These are phyloP conservation scores for Smittia sp. DNA, from an alignment of 2,888 invertebrate species.

Conservation along the genomic window DNA sequence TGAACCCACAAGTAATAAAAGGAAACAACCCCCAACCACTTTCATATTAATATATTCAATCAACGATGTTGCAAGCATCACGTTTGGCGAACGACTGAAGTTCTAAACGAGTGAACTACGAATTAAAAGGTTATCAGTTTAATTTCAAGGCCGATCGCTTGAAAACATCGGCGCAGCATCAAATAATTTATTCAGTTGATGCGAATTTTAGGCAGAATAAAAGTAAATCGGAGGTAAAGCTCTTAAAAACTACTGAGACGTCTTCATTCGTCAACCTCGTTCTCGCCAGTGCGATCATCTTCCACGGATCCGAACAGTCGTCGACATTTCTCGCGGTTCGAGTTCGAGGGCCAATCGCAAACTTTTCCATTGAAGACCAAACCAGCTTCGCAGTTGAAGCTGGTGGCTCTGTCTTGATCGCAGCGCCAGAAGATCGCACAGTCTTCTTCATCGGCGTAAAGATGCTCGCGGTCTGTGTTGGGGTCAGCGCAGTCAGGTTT, in stretches of 20 bases:
- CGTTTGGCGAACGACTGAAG: too few relatives aligned
- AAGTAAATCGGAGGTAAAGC: constrained; percentile 61
- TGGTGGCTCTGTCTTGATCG: constrained; percentile 70
- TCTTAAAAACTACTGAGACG: constrained; percentile 60
- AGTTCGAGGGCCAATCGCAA: constrained; percentile 79
- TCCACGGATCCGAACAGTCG: constrained; percentile 29
- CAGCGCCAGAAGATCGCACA: constrained; percentile 78
- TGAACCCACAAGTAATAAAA: too few relatives aligned
- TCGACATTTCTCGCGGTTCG: constrained; percentile 58
- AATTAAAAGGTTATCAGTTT: too few relatives aligned
- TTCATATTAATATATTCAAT: too few relatives aligned
- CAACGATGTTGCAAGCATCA: too few relatives aligned
- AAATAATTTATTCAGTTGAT: too few relatives aligned
- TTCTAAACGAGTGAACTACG: too few relatives aligned
- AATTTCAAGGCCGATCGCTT: too few relatives aligned
- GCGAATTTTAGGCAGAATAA: too few relatives aligned
- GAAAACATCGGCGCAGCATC: too few relatives aligned
- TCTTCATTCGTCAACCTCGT: constrained; percentile 5
- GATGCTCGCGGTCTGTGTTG: constrained; percentile 53
- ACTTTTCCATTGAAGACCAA: constrained; percentile 73
- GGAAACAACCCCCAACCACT: too few relatives aligned
- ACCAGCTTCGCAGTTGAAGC: constrained; percentile 70
- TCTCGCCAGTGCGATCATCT: neutral
- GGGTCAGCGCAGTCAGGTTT: constrained; percentile 43
- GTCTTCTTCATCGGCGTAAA: constrained; percentile 50